Evolutionary conservation across 2,888 invertebrate genomes (phyloP).

Genomic region (Amiota minor): DNA sequence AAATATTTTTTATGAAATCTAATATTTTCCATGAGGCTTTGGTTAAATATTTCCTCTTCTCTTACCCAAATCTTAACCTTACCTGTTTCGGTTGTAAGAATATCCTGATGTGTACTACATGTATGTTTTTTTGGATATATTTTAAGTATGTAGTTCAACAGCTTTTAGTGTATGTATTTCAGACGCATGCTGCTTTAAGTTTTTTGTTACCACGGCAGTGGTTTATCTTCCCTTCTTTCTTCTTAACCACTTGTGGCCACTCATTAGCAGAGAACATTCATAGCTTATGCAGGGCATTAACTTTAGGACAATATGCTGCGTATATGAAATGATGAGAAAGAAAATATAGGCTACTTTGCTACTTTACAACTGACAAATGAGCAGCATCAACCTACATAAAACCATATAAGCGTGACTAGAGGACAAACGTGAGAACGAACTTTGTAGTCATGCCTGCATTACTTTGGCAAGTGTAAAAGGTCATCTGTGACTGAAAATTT

Average conservation of each 20-base stretch:
- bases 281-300: not conserved
- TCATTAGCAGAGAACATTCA: no score
- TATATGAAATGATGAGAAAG: not conserved
- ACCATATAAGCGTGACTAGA: not conserved
- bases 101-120: not conserved
- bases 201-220: no score
- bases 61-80: no score
- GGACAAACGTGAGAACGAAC: not conserved
- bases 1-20: not conserved
- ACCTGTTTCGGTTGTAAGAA: not conserved
- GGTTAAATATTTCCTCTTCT: not conserved
- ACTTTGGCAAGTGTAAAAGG: conserved; percentile 1
- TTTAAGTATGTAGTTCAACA: not conserved
- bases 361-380: not conserved
- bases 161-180: not conserved
- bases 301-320: not conserved
- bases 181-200: no score
- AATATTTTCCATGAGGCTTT: conserved; percentile 2
- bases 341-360: not conserved
- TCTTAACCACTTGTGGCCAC: no score
- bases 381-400: not conserved
- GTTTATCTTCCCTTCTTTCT: no score
- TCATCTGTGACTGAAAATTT: not conserved
- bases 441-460: not conserved
- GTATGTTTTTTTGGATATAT: not conserved